A percentile compares a stretch with the other conserved stretches of the same genome.
phyloP scores from a whole-genome alignment of 2,113 vertebrate species.

The Forbesichthys papilliferus region DNA sequence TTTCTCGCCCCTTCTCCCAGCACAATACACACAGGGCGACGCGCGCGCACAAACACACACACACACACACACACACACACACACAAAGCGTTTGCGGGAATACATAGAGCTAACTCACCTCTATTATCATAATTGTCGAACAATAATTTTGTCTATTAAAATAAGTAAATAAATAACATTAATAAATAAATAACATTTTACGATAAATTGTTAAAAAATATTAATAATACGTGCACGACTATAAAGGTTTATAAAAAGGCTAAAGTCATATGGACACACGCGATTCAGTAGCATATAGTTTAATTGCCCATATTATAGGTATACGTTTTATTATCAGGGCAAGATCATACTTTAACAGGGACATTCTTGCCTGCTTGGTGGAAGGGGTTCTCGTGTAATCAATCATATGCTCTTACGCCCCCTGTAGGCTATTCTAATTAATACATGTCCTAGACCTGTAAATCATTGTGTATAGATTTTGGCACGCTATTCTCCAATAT shows the following conservation, averaged over 20 bases:
- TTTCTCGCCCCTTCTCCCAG: neutral
- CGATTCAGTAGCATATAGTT: neutral
- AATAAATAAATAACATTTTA: no score
- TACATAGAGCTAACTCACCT: no score
- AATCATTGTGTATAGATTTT: neutral
- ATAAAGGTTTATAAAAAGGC: conserved; percentile 50
- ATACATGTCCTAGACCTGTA: neutral
- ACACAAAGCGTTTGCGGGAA: neutral
- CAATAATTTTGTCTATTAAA: neutral
- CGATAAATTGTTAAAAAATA: conserved; percentile 40
- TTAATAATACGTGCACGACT: no score
- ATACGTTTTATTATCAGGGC: no score
- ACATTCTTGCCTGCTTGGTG: neutral
- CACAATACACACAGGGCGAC: neutral
- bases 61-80: neutral
- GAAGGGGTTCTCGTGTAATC: neutral
- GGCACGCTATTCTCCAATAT: no score
- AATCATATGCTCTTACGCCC: conserved; percentile 56
- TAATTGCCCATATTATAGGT: no score
- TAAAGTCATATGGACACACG: conserved; percentile 4
- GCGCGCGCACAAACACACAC: neutral
- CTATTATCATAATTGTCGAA: no score
- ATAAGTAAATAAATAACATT: no score
- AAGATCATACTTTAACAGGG: neutral
- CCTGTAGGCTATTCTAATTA: conserved; percentile 42